phyloP scores from a whole-genome alignment of 1,140 invertebrate genomes.

The Sminthurides bifidus region DNA sequence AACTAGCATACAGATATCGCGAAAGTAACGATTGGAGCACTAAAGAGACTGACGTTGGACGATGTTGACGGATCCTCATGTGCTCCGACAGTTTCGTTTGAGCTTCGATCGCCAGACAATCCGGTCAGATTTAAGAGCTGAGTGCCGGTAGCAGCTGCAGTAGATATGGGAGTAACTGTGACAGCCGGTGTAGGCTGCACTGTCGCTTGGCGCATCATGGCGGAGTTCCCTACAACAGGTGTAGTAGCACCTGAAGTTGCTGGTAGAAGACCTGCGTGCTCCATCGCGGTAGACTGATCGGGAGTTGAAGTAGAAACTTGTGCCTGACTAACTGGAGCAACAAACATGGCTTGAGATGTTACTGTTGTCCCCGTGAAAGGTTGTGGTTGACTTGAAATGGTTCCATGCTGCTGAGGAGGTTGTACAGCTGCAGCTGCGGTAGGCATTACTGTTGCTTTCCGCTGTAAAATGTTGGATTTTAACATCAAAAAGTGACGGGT shows the following conservation, averaged over 20 bases:
- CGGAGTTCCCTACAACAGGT: slow-evolving; percentile 20
- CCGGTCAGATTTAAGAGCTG: no score
- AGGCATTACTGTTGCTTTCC: slow-evolving; percentile 67
- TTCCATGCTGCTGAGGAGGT: slow-evolving; percentile 34
- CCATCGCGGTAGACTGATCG: slow-evolving; percentile 20
- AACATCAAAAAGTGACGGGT: slow-evolving; percentile 38
- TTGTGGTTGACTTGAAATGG: slow-evolving; percentile 33
- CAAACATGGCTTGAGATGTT: slow-evolving; percentile 32
- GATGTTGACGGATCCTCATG: slow-evolving; percentile 32
- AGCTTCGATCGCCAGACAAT: slow-evolving; percentile 15
- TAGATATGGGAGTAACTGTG: slow-evolving; percentile 22
- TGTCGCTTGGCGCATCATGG: slow-evolving; percentile 29
- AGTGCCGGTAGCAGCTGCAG: slow-evolving; percentile 4
- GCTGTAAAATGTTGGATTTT: slow-evolving; percentile 37
- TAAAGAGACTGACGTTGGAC: slow-evolving; percentile 24
- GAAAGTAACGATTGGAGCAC: neutral
- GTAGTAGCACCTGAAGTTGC: slow-evolving; percentile 30
- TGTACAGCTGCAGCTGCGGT: slow-evolving; percentile 46
- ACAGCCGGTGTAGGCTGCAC: slow-evolving; percentile 32
- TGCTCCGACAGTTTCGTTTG: slow-evolving; percentile 7
- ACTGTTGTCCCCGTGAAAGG: slow-evolving; percentile 19
- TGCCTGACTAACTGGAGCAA: slow-evolving; percentile 30
- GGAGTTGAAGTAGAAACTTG: slow-evolving; percentile 30
- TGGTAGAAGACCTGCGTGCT: slow-evolving; percentile 23
- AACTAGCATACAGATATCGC: neutral